phyloP scores from a whole-genome alignment of 1,140 invertebrate genomes.

The Thaumetopoea pityocampa region DNA sequence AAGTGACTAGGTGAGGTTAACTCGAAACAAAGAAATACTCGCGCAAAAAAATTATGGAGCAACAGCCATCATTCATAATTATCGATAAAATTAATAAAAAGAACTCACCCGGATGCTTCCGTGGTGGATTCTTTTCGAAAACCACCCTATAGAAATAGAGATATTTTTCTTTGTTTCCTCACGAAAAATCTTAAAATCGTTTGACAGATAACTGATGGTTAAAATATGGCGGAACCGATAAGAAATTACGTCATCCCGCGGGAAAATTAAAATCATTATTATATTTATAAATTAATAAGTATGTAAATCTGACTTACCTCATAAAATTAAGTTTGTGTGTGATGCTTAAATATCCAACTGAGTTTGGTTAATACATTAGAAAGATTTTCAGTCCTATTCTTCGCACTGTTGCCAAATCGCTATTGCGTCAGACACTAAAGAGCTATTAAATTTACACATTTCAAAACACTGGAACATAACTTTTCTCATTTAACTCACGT shows the following conservation, averaged over 20 bases:
- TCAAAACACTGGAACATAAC: constrained; percentile 59
- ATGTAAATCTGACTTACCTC: constrained; percentile 46
- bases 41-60: constrained; percentile 21
- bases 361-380: constrained; percentile 55
- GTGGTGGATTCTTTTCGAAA: constrained; percentile 41
- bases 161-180: constrained; percentile 43
- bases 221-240: constrained; percentile 46
- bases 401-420: constrained; percentile 65
- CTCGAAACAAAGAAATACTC: constrained; percentile 23
- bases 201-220: constrained; percentile 56
- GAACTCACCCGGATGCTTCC: constrained; percentile 70
- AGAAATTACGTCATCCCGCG: constrained; percentile 65
- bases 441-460: constrained; percentile 65
- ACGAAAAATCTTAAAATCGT: constrained; percentile 35
- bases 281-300: constrained; percentile 24
- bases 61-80: constrained; percentile 5
- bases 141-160: constrained; percentile 44
- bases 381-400: constrained; percentile 50
- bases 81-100: constrained; percentile 14
- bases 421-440: constrained; percentile 68
- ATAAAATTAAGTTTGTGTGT: constrained; percentile 43
- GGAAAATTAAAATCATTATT: constrained; percentile 56
- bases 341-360: constrained; percentile 31
- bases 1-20: constrained; percentile 39
- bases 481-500: constrained; percentile 24